phyloP scores from a whole-genome alignment of 2,797 vertebrate species.

The Fistularia commersonii region DNA sequence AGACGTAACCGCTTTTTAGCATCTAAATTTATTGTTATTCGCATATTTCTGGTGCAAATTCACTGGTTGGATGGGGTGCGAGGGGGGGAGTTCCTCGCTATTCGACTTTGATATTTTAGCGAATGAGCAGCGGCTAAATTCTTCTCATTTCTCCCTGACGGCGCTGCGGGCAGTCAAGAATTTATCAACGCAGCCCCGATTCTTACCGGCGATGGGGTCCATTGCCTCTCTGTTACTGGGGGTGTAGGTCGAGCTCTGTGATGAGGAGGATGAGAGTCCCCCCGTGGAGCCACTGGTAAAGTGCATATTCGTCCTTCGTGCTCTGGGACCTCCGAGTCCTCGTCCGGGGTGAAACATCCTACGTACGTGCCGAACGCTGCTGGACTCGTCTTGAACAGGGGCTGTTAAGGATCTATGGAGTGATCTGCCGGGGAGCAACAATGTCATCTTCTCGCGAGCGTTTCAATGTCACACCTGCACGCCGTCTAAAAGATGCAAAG shows the following conservation, averaged over 20 bases:
- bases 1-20: too few species aligned
- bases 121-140: too few species aligned
- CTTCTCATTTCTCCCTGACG: too few species aligned
- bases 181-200: too few species aligned
- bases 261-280: constrained; percentile 88
- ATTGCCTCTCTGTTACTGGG: constrained; percentile 99
- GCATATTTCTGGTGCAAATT: too few species aligned
- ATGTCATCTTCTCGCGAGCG: background rate
- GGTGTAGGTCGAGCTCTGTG: constrained; percentile 98
- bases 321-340: constrained; percentile 92
- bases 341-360: constrained; percentile 98
- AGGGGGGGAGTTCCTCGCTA: too few species aligned
- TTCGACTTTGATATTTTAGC: too few species aligned
- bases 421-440: background rate
- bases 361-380: constrained; percentile 96
- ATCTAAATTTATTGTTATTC: too few species aligned
- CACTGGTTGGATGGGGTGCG: too few species aligned
- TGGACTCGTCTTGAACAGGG: constrained; percentile 88
- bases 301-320: constrained; percentile 99
- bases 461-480: background rate
- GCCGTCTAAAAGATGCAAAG: background rate
- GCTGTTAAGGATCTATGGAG: constrained; percentile 75
- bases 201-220: constrained; percentile 98
- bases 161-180: too few species aligned
- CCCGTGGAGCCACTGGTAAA: constrained; percentile 97